These are phyloP conservation scores for Bombus ignitus DNA, from an alignment of 1,140 invertebrate species.

Conservation along the genomic window DNA sequence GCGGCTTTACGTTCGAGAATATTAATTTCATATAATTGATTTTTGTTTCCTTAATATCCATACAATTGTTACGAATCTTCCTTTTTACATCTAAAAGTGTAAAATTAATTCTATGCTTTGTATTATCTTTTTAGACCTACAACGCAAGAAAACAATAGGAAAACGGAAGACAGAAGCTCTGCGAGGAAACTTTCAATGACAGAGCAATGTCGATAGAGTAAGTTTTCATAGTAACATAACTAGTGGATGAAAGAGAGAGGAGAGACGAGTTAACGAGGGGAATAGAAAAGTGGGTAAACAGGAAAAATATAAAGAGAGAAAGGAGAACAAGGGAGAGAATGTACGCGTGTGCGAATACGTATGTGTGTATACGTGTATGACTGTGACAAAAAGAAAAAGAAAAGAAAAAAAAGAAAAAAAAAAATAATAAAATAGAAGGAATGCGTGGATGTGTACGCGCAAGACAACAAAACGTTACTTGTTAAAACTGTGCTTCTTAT, in stretches of 20 bases:
- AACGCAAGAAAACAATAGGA: slow-evolving; percentile 40
- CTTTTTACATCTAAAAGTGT: background rate
- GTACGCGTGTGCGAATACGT: background rate
- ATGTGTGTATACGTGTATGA: slow-evolving; percentile 2
- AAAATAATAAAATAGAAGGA: background rate
- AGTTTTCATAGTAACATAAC: slow-evolving; percentile 67
- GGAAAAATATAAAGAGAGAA: slow-evolving; percentile 16
- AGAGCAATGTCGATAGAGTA: slow-evolving; percentile 71
- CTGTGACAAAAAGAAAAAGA: background rate
- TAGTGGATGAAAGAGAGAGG: slow-evolving; percentile 29
- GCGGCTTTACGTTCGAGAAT: too few relatives aligned
- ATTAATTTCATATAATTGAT: too few relatives aligned
- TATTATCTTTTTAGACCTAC: slow-evolving; percentile 2
- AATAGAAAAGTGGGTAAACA: background rate
- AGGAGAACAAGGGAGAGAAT: slow-evolving; percentile 31
- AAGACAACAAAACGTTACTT: slow-evolving; percentile 69
- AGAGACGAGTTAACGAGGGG: background rate
- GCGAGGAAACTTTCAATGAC: slow-evolving; percentile 64
- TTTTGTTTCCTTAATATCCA: too few relatives aligned
- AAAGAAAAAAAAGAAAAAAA: too few relatives aligned
- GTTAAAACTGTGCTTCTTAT: slow-evolving; percentile 75
- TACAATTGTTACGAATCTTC: too few relatives aligned
- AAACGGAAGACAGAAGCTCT: slow-evolving; percentile 59
- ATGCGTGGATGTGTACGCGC: slow-evolving; percentile 9
- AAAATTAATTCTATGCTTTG: background rate